phyloP scores from a whole-genome alignment of 2,797 vertebrate species.

The Oryzias sinensis region DNA sequence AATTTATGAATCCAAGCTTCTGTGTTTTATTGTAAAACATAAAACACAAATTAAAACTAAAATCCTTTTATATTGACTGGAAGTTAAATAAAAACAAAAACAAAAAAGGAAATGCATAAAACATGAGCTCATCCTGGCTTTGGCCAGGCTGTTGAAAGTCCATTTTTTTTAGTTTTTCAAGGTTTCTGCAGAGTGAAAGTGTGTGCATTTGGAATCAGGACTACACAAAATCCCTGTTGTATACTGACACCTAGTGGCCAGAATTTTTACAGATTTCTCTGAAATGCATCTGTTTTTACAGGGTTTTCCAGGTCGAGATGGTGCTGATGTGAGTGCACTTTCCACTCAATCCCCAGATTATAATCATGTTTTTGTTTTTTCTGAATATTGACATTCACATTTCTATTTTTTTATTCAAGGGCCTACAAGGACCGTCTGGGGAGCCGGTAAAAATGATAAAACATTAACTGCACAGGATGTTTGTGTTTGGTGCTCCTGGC shows the following conservation, averaged over 20 bases:
- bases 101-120: conserved; percentile 31
- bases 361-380: background rate
- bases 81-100: conserved; percentile 37
- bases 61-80: conserved; percentile 4
- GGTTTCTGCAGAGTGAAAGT: background rate
- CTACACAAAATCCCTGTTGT: conserved; percentile 5
- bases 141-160: too few species aligned
- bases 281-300: conserved; percentile 37
- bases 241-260: conserved; percentile 71
- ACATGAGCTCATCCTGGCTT: too few species aligned
- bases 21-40: conserved; percentile 30
- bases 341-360: background rate
- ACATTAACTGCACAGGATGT: background rate
- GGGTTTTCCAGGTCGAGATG: conserved; percentile 85
- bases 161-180: too few species aligned
- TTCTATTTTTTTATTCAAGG: conserved; percentile 67
- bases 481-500: background rate
- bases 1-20: conserved; percentile 13
- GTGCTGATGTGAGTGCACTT: conserved; percentile 77
- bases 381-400: conserved; percentile 7
- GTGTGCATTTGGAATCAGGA: conserved; percentile 1
- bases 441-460: conserved; percentile 73
- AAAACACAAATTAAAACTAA: background rate
- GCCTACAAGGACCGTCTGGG: conserved; percentile 82
- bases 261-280: background rate